Percentiles rank a stretch among this genome's conserved stretches.
phyloP scores from a whole-genome alignment of 2,797 vertebrate species.

The Chelon labrosus region DNA sequence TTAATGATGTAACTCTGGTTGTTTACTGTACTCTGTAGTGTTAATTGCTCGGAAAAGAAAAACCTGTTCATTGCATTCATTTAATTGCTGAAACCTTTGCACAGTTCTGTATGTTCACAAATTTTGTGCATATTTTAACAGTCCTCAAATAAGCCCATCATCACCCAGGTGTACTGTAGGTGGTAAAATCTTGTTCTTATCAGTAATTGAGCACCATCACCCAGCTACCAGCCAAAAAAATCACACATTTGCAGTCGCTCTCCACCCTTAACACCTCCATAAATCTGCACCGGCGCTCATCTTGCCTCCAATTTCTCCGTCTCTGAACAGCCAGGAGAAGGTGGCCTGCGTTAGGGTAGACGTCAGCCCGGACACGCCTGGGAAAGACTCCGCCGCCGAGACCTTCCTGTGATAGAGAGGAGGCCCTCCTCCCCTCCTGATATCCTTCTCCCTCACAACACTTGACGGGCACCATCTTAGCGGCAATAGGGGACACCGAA shows the following conservation, averaged over 20 bases:
- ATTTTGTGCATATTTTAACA: constrained; percentile 23
- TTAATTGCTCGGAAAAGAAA: neutral
- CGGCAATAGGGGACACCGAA: constrained; percentile 30
- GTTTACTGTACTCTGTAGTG: no score
- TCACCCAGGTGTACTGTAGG: neutral
- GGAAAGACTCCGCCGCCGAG: constrained; percentile 87
- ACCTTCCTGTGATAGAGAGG: constrained; percentile 89
- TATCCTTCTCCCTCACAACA: constrained; percentile 32
- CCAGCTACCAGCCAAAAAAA: constrained; percentile 6
- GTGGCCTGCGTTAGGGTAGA: constrained; percentile 91
- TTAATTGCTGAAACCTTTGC: constrained; percentile 5
- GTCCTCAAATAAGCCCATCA: neutral
- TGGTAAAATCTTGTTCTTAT: constrained; percentile 6
- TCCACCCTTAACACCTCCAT: constrained; percentile 2
- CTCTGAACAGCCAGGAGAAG: constrained; percentile 91
- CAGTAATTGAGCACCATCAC: constrained; percentile 8
- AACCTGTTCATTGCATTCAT: neutral
- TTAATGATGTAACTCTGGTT: neutral
- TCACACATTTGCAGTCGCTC: constrained; percentile 9
- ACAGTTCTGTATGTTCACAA: constrained; percentile 7
- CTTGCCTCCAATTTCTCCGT: constrained; percentile 4
- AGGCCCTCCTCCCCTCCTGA: constrained; percentile 5
- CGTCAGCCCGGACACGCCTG: constrained; percentile 86
- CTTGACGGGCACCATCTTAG: constrained; percentile 32
- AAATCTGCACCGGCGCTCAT: constrained; percentile 6